phyloP scores from a whole-genome alignment of 2,888 invertebrate species.

The Drosophila paramelanica region DNA sequence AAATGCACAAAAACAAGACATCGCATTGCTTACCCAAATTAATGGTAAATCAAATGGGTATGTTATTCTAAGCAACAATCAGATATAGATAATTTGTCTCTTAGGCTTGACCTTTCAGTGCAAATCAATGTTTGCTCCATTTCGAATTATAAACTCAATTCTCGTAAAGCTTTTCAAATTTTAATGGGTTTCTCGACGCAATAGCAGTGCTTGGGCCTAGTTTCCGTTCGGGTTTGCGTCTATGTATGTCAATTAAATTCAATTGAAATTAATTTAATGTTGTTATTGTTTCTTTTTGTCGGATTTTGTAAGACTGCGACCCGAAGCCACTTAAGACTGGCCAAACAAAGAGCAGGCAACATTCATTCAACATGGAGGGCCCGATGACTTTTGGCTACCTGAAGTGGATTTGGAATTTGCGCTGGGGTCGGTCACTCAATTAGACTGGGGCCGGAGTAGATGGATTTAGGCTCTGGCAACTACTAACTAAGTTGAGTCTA shows the following conservation, averaged over 20 bases:
- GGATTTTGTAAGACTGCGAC: slow-evolving; percentile 14
- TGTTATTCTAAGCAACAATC: neutral
- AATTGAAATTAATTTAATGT: slow-evolving; percentile 74
- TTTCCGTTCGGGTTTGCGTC: slow-evolving; percentile 16
- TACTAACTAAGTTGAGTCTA: slow-evolving; percentile 43
- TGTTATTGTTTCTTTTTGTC: slow-evolving; percentile 43
- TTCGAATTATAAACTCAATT: slow-evolving; percentile 16
- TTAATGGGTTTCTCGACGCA: slow-evolving; percentile 21
- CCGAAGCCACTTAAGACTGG: slow-evolving; percentile 37
- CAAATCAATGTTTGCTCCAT: slow-evolving; percentile 25
- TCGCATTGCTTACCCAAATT: neutral
- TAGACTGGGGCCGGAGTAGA: slow-evolving; percentile 18
- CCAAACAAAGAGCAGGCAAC: slow-evolving; percentile 16
- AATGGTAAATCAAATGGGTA: neutral
- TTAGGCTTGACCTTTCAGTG: slow-evolving; percentile 19
- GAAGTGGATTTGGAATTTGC: slow-evolving; percentile 6
- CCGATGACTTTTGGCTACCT: slow-evolving; percentile 28
- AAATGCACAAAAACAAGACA: no score
- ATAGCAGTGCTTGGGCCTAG: slow-evolving; percentile 7
- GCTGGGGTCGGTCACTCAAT: slow-evolving; percentile 21
- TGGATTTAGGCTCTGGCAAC: neutral
- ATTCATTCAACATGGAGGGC: neutral
- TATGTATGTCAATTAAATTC: slow-evolving; percentile 67
- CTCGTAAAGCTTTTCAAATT: slow-evolving; percentile 22
- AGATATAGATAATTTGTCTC: slow-evolving; percentile 4